A percentile compares a stretch with the other conserved stretches of the same genome.
Evolutionary conservation across 1,140 invertebrate genomes (phyloP).

Genomic region (Pogonomyrmex barbatus): DNA sequence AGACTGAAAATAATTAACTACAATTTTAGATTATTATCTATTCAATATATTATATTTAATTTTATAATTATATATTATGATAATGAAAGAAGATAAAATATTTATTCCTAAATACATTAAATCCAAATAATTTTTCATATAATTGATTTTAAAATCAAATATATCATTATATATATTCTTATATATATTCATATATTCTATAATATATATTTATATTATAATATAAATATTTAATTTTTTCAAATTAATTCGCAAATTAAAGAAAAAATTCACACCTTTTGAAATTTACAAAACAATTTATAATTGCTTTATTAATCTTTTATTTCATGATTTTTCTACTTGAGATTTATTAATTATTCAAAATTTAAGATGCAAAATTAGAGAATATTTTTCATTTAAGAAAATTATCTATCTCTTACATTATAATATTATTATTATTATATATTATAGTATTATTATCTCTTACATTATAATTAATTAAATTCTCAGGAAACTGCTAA

Average conservation of each 20-base stretch:
- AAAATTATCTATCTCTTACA: not conserved
- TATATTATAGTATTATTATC: not conserved
- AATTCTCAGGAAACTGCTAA: not conserved
- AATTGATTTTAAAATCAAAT: not conserved
- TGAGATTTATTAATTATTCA: not conserved
- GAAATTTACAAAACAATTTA: not conserved
- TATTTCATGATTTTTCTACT: not conserved
- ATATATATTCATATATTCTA: not conserved
- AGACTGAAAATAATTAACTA: too few species aligned
- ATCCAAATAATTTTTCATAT: not conserved
- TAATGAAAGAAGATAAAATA: not conserved
- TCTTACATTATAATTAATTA: not conserved
- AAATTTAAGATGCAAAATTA: not conserved
- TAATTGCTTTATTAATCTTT: not conserved
- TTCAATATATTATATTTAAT: conserved; percentile 20
- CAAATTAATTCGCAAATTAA: not conserved
- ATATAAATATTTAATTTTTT: too few species aligned
- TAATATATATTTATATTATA: too few species aligned
- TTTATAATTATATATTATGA: not conserved
- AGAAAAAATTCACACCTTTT: not conserved
- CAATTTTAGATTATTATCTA: not conserved
- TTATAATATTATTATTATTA: too few species aligned
- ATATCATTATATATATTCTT: not conserved
- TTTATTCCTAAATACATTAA: not conserved
- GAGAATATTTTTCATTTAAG: not conserved